Conservation (phyloP, 1,140 invertebrate species). For the Sesamia nonagrioides region DNA sequence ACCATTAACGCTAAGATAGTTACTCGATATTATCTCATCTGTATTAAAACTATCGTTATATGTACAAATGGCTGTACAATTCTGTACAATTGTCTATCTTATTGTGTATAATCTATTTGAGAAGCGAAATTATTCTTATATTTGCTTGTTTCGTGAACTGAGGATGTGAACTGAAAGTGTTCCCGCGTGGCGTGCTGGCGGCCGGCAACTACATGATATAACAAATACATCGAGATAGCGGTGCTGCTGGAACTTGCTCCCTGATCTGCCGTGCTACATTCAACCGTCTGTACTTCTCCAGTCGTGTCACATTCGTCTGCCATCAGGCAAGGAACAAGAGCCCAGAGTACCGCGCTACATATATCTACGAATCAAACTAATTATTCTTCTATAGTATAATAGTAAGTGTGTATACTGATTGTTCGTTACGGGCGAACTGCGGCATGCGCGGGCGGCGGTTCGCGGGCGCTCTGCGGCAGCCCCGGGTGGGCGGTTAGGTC, state of each 20-base stretch:
- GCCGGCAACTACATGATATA: conserved; percentile 84
- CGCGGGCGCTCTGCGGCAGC: conserved; percentile 85
- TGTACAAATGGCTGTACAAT: conserved; percentile 83
- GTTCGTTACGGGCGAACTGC: conserved; percentile 75
- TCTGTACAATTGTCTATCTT: conserved; percentile 85
- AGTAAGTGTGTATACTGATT: conserved; percentile 83
- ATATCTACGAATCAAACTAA: conserved; percentile 87
- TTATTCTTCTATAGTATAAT: conserved; percentile 87
- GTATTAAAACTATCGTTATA: conserved; percentile 86
- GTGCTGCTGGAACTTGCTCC: conserved; percentile 57
- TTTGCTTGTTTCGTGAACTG: conserved; percentile 72
- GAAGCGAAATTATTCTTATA: conserved; percentile 75
- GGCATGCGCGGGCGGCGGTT: conserved; percentile 65
- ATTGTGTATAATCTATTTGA: conserved; percentile 76
- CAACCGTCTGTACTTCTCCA: background rate
- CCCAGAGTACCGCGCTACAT: conserved; percentile 75
- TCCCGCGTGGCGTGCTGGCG: conserved; percentile 74
- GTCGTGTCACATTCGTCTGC: background rate
- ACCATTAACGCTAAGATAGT: conserved; percentile 84
- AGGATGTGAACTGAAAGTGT: conserved; percentile 82
- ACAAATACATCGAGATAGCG: conserved; percentile 85
- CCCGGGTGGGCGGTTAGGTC: conserved; percentile 91
- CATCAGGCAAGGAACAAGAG: conserved; percentile 52
- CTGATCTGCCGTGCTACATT: background rate
- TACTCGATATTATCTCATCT: conserved; percentile 74